A percentile compares a stretch with the other conserved stretches of the same genome.
phyloP scores from a whole-genome alignment of 1,140 invertebrate species.

The Drosophila arizonae region DNA sequence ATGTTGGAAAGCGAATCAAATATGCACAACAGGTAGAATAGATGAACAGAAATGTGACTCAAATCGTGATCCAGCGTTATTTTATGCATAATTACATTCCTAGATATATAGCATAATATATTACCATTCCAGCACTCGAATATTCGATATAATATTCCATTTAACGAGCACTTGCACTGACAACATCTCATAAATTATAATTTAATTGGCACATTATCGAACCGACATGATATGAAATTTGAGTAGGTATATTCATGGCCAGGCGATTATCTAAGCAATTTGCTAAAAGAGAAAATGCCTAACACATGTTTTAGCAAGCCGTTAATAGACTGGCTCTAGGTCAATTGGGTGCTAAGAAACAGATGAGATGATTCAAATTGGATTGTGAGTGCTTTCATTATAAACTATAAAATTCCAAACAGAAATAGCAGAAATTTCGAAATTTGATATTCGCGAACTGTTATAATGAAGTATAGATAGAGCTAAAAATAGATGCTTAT shows the following conservation, averaged over 20 bases:
- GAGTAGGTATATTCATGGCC: constrained; percentile 27
- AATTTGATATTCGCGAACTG: no score
- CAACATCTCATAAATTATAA: constrained; percentile 52
- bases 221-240: constrained; percentile 44
- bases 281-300: constrained; percentile 37
- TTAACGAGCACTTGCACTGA: constrained; percentile 31
- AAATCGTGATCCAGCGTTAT: constrained; percentile 34
- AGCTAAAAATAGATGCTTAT: no score
- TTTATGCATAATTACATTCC: constrained; percentile 16
- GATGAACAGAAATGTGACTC: constrained; percentile 5
- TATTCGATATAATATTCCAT: background rate
- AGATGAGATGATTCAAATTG: background rate
- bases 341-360: background rate
- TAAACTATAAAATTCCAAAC: no score
- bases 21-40: constrained; percentile 57
- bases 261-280: constrained; percentile 22
- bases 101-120: constrained; percentile 19
- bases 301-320: constrained; percentile 7
- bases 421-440: no score
- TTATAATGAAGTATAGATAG: no score
- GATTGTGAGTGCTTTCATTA: background rate
- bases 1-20: constrained; percentile 35
- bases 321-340: background rate
- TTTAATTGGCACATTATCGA: constrained; percentile 62
- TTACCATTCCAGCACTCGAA: background rate